Evolutionary conservation across 2,113 vertebrate species (phyloP).

Genomic region (Calonectris borealis): DNA sequence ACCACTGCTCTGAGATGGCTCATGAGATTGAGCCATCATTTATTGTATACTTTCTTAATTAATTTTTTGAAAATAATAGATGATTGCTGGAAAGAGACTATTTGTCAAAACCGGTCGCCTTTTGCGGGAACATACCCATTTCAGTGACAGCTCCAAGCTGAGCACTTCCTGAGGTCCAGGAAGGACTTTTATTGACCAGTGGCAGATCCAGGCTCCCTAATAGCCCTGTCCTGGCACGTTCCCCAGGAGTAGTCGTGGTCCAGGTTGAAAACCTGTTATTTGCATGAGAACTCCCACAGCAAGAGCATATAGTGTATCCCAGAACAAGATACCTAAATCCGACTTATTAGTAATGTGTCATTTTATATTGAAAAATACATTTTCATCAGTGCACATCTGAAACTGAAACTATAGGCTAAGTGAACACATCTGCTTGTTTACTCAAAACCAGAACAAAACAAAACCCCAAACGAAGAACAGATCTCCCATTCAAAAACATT

Average conservation of each 20-base stretch:
- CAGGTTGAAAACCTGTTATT: neutral
- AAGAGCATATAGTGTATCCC: accelerated
- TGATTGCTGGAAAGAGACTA: conserved; percentile 6
- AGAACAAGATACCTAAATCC: neutral
- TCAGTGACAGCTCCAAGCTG: neutral
- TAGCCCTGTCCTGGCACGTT: neutral
- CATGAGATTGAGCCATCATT: neutral
- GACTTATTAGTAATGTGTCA: accelerated
- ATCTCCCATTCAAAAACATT: neutral
- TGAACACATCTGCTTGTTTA: neutral
- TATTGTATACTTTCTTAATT: conserved; percentile 12
- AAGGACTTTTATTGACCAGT: neutral
- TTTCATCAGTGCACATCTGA: accelerated
- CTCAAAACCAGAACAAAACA: neutral
- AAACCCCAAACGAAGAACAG: neutral
- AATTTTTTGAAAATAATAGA: neutral
- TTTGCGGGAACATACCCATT: neutral
- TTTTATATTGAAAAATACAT: neutral
- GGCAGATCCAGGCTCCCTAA: neutral
- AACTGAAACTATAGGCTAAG: neutral
- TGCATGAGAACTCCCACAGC: neutral
- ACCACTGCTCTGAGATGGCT: neutral
- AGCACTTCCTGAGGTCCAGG: neutral
- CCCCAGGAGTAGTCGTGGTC: accelerated
- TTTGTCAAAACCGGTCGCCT: neutral